Percentiles rank a stretch among this genome's conserved stretches.
phyloP scores from a whole-genome alignment of 1,140 invertebrate genomes.

The Drosophila tsacasi region DNA sequence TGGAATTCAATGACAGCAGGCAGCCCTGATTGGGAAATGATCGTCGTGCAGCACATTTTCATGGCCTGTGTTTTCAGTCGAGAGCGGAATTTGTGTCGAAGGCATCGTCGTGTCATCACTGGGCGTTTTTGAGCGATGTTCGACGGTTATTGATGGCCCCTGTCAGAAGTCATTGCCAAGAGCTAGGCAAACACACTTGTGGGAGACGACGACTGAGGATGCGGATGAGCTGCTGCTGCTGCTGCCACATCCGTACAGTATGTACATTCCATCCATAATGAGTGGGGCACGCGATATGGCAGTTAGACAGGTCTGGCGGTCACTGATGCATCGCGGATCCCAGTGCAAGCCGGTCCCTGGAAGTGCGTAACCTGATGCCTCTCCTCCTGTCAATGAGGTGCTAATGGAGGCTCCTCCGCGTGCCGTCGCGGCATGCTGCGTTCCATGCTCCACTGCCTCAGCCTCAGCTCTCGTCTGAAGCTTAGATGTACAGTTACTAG shows the following conservation, averaged over 20 bases:
- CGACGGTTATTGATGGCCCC: slow-evolving; percentile 60
- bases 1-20: slow-evolving; percentile 3
- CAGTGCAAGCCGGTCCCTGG: slow-evolving; percentile 11
- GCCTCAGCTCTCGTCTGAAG: slow-evolving; percentile 25
- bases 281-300: slow-evolving; percentile 65
- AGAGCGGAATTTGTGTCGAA: slow-evolving; percentile 26
- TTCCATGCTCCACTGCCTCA: slow-evolving; percentile 30
- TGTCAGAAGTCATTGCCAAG: slow-evolving; percentile 59
- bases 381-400: slow-evolving; percentile 69
- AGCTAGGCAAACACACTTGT: slow-evolving; percentile 60
- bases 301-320: slow-evolving; percentile 23
- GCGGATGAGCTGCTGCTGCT: slow-evolving; percentile 3
- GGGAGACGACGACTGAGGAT: slow-evolving; percentile 12
- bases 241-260: background rate
- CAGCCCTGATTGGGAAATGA: background rate
- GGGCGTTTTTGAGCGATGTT: slow-evolving; percentile 46
- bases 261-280: slow-evolving; percentile 37
- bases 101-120: slow-evolving; percentile 34
- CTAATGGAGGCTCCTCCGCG: slow-evolving; percentile 56
- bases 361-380: slow-evolving; percentile 61
- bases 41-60: too few species aligned
- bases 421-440: slow-evolving; percentile 48
- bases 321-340: slow-evolving; percentile 61
- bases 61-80: background rate
- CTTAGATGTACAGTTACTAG: slow-evolving; percentile 68